A percentile compares a stretch with the other conserved stretches of the same genome.
These are phyloP conservation scores for Percopsis omiscomaycus DNA, from an alignment of 2,797 vertebrate genomes.

Conservation along the genomic window DNA sequence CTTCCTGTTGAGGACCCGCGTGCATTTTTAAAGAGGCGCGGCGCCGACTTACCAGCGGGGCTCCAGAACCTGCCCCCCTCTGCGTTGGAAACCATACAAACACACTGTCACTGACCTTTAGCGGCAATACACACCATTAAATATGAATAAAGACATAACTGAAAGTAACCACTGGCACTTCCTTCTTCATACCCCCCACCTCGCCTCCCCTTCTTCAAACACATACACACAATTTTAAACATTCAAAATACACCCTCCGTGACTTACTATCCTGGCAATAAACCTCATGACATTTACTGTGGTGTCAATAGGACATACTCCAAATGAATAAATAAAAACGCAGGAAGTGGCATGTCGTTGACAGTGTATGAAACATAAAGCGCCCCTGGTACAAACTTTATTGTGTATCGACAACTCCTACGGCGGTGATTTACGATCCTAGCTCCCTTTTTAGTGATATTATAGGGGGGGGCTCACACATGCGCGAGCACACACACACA, in stretches of 20 bases:
- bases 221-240: slow-evolving; percentile 17
- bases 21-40: slow-evolving; percentile 80
- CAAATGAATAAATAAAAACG: slow-evolving; percentile 24
- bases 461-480: slow-evolving; percentile 9
- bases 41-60: slow-evolving; percentile 73
- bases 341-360: slow-evolving; percentile 8
- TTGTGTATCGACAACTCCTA: slow-evolving; percentile 20
- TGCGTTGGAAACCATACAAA: slow-evolving; percentile 70
- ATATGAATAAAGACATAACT: slow-evolving; percentile 84
- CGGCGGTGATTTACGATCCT: background rate
- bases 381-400: slow-evolving; percentile 15
- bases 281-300: slow-evolving; percentile 63
- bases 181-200: slow-evolving; percentile 25
- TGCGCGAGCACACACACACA: background rate
- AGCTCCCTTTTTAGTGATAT: slow-evolving; percentile 22
- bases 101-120: slow-evolving; percentile 78
- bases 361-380: slow-evolving; percentile 22
- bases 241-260: slow-evolving; percentile 34
- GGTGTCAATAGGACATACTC: slow-evolving; percentile 35
- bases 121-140: slow-evolving; percentile 83
- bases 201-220: background rate
- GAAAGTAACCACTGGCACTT: slow-evolving; percentile 76
- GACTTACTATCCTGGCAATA: slow-evolving; percentile 31
- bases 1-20: slow-evolving; percentile 63
- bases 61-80: slow-evolving; percentile 49